Conservation (phyloP, 2,888 invertebrate species). For the Tineola bisselliella region DNA sequence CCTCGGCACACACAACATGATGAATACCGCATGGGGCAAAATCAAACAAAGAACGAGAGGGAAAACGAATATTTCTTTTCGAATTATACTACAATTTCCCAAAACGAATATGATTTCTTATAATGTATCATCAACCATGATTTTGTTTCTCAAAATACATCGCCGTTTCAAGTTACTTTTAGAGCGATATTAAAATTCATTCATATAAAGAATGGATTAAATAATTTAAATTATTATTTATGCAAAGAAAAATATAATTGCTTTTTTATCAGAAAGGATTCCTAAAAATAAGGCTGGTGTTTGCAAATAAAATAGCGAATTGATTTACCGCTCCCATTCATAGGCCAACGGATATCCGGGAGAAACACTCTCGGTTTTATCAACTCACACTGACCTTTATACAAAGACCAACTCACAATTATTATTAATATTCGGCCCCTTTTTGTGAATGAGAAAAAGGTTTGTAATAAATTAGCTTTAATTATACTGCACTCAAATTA, state of each 20-base stretch:
- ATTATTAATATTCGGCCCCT: not conserved
- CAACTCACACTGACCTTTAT: not conserved
- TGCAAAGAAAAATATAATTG: too few species aligned
- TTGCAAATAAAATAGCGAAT: constrained; percentile 10
- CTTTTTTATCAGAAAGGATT: too few species aligned
- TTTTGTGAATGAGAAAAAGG: not conserved
- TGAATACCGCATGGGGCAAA: constrained; percentile 1
- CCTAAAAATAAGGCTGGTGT: not conserved
- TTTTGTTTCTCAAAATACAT: not conserved
- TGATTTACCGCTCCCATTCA: constrained; percentile 10
- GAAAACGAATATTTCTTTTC: constrained; percentile 20
- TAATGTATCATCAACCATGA: constrained; percentile 31
- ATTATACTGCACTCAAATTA: not conserved
- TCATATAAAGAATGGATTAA: too few species aligned
- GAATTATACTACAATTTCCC: constrained; percentile 28
- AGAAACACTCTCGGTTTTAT: constrained; percentile 1
- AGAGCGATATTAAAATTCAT: too few species aligned
- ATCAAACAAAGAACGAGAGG: constrained; percentile 10
- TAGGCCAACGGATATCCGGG: not conserved
- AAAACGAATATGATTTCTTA: constrained; percentile 36
- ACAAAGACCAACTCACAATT: not conserved
- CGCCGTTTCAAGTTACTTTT: not conserved
- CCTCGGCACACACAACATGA: not conserved
- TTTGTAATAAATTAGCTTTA: not conserved
- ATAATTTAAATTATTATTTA: too few species aligned